Base-by-base conservation (phyloP, 2,113 vertebrate genomes). In the Coreoperca whiteheadi region DNA sequence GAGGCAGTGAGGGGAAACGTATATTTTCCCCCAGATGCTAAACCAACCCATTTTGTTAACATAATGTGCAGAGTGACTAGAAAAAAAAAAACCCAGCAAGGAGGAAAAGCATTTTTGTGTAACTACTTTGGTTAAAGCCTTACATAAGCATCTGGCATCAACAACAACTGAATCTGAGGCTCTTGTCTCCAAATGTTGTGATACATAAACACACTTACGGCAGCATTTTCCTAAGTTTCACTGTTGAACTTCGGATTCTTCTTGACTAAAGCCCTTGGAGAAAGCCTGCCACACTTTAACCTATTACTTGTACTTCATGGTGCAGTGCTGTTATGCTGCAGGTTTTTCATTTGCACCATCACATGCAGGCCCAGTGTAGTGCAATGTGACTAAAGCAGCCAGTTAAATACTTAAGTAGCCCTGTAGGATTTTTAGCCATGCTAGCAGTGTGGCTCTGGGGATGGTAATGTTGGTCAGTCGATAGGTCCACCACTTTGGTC, bases 21-120 rank as follows among this genome's bases (percentile, higher is more conserved):
- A 25, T 46, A 68, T 8, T 1, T 21, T 8, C 4, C 11, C 32
- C 4, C 7, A 20, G 6, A 65, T 32, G 23, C 28, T 34, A n/a
- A 68, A 67, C 28, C 18, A 54, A 28, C 46, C 16, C 18, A 30
- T 41, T 32, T 41, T 41, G 32, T 39, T 50, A 12, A 37, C 54
- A 61, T 39, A 23, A 30, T 39, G 3, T 2, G 51, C 11, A 18
- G 10, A 37, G 6, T 20, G 53, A 20, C 23, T 25, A 12, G 1
- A 37, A 28, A n/a, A 37, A 21, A 48, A 30, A n/a, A n/a, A n/a
- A n/a, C n/a, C n/a, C 4, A 67, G 46, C 10, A 7, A 16, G n/a
- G 9, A 32, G 30, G 25, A 51, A 41, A 77, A 30, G 25, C 25
- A 77, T 77, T 57, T 78, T 43, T 71, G 57, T 43, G 7, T 54